Evolutionary conservation across 2,797 vertebrate genomes (phyloP), one percentile per base, ranked within the genome.

Genomic region (Centropyge bicolor): DNA sequence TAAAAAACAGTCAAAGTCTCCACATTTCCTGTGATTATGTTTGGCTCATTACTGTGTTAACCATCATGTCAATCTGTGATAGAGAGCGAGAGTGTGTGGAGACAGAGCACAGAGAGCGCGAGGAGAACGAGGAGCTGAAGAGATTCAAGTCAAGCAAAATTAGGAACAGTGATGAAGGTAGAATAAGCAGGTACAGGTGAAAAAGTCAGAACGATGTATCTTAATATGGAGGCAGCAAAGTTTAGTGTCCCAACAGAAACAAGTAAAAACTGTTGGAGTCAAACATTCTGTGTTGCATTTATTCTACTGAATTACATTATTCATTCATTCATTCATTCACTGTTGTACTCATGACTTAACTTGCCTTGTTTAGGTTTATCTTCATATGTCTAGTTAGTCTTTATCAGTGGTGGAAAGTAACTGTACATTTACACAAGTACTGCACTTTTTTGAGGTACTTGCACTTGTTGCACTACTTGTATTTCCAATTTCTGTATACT

Each of bases 21-120:
- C 27, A 13, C 22, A 38, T 62, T 55, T 65, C 27, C 46, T 67
- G 20, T 61, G 59, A 64, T 78, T 57, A 59, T 2, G 1, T 60
- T 83, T 35, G 19, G 16, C 36, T 70, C 14, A n/a, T 71, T 70
- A 70, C 13, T 16, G 48, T 35, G 38, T 63, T 56, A 59, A 55
- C 48, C 46, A 49, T 41, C 6, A 1, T 40, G 31, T 20, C 19
- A 14, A 5, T 24, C 13, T 75, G 19, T 61, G 43, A 20, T 0
- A 55, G 17, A 41, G 31, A 66, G 27, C 17, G 8, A 38, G 19
- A 14, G 43, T 8, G 45, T 64, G 70, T 22, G 12, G 6, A 22
- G 40, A 27, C 1, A 46, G 38, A n/a, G 13, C 36, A 76, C 4
- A 40, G 6, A 24, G 10, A 55, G 60, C 2, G 0, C 9, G 36